Evolutionary conservation across 2,888 invertebrate genomes (phyloP).

Genomic region (Alloscopus bannaensis): DNA sequence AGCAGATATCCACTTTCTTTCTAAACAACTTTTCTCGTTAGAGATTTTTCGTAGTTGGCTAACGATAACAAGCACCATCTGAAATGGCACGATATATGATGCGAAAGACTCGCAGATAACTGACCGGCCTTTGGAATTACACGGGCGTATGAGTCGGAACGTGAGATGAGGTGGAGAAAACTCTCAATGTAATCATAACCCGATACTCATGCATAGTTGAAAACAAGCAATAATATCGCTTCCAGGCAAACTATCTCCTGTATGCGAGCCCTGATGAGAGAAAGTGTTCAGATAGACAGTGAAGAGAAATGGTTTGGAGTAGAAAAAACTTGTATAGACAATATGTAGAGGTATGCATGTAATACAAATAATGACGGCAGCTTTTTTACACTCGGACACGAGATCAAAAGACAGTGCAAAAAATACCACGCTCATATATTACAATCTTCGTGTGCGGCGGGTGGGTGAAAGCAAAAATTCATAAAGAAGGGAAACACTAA

Average conservation of each 20-base stretch:
- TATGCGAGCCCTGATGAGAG: neutral
- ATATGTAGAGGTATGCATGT: conserved; percentile 19
- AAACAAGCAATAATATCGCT: neutral
- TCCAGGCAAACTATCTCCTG: conserved; percentile 19
- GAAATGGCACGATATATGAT: neutral
- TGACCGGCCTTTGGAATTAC: conserved; percentile 6
- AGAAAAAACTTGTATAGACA: neutral
- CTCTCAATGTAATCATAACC: conserved; percentile 36
- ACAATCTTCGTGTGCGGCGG: too few species aligned
- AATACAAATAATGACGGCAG: neutral
- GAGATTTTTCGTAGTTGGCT: too few species aligned
- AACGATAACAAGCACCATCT: too few species aligned
- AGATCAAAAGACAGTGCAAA: neutral
- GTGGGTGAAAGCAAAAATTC: conserved; percentile 19
- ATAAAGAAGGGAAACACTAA: too few species aligned
- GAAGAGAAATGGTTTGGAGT: neutral
- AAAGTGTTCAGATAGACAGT: neutral
- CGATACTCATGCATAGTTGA: conserved; percentile 51
- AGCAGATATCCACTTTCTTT: neutral
- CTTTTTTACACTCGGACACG: neutral
- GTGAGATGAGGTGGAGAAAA: conserved; percentile 20
- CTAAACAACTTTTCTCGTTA: too few species aligned
- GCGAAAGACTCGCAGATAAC: neutral
- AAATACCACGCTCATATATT: too few species aligned
- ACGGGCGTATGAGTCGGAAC: conserved; percentile 1